phyloP scores from a whole-genome alignment of 2,888 invertebrate species.

The Nasonia oneida region DNA sequence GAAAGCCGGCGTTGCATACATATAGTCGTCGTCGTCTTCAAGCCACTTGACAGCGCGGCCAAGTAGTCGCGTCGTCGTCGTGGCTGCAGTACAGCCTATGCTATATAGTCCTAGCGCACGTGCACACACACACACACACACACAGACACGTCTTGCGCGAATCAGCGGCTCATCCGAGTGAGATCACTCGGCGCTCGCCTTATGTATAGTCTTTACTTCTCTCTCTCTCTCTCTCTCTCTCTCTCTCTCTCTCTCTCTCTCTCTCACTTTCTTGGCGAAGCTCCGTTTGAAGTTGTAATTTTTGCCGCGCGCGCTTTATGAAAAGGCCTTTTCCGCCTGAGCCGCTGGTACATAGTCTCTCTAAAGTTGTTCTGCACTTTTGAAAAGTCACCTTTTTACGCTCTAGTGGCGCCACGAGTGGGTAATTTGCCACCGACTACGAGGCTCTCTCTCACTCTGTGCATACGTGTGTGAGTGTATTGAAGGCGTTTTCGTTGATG shows the following conservation, averaged over 20 bases:
- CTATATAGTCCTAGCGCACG: not conserved
- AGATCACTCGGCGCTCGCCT: conserved; percentile 38
- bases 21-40: conserved; percentile 2
- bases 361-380: conserved; percentile 36
- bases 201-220: conserved; percentile 23
- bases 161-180: conserved; percentile 51
- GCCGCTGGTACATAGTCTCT: not conserved
- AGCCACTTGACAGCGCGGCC: conserved; percentile 13
- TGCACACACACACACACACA: not conserved
- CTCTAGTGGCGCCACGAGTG: conserved; percentile 20
- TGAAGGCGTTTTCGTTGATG: not conserved
- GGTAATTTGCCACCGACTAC: not conserved
- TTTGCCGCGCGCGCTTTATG: conserved; percentile 33
- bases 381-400: conserved; percentile 19
- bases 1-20: not conserved
- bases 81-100: not conserved
- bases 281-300: conserved; percentile 45
- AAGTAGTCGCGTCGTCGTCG: not conserved
- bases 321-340: not conserved
- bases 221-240: not conserved
- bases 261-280: conserved; percentile 13
- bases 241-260: not conserved
- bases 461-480: not conserved
- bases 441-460: not conserved
- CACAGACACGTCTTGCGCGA: not conserved